Conservation (phyloP, 2,888 invertebrate genomes). For the Andrena dorsata region DNA sequence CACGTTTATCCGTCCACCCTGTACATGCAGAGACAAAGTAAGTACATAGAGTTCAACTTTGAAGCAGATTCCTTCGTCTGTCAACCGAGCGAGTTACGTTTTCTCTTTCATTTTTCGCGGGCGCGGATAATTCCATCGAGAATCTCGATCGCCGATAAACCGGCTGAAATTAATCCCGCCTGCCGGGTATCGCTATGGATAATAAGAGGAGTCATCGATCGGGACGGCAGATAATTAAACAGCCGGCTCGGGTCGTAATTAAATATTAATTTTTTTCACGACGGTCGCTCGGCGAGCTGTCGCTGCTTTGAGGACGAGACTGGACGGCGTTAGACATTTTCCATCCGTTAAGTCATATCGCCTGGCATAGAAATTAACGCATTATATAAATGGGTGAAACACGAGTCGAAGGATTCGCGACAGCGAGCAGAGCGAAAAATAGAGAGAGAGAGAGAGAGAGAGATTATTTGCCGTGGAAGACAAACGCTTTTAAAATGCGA, state of each 20-base stretch:
- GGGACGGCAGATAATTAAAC: conserved; percentile 35
- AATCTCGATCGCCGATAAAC: conserved; percentile 6
- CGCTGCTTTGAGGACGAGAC: neutral
- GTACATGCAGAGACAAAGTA: too few species aligned
- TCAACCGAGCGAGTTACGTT: neutral
- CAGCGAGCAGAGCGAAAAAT: neutral
- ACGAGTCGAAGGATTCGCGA: conserved; percentile 8
- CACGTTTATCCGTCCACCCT: too few species aligned
- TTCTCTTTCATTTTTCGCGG: neutral
- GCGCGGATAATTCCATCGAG: conserved; percentile 12
- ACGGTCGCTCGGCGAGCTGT: neutral
- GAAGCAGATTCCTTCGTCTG: conserved; percentile 5
- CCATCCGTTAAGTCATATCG: conserved; percentile 46
- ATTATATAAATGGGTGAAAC: conserved; percentile 53
- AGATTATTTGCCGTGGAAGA: conserved; percentile 35
- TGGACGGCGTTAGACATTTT: conserved; percentile 49
- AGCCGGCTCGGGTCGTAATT: conserved; percentile 28
- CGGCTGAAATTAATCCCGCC: conserved; percentile 20
- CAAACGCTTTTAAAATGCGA: conserved; percentile 38
- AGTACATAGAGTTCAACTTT: too few species aligned
- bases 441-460: neutral
- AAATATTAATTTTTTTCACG: conserved; percentile 31
- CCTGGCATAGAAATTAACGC: conserved; percentile 70
- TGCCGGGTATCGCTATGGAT: conserved; percentile 13
- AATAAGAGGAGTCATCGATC: conserved; percentile 20